These are phyloP conservation scores for Python bivittatus DNA, from an alignment of 2,113 vertebrate genomes.

Conservation along the genomic window DNA sequence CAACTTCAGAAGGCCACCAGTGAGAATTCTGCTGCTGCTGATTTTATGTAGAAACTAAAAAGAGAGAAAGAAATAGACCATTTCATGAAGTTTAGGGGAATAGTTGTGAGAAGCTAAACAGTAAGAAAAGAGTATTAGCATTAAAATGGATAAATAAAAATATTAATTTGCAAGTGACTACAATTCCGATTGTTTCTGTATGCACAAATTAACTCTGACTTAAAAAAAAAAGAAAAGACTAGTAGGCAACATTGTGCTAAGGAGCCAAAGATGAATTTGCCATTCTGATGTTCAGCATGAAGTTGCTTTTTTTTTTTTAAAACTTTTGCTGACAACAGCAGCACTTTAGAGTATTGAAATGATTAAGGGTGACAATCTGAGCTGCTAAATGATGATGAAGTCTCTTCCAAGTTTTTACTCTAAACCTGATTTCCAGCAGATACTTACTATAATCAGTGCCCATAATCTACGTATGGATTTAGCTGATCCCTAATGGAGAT, in stretches of 20 bases:
- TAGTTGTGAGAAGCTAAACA: not conserved
- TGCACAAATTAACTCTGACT: not conserved
- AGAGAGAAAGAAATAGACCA: not conserved
- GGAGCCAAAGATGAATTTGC: not conserved
- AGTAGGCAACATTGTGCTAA: not conserved
- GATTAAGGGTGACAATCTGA: not conserved
- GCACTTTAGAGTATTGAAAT: not conserved
- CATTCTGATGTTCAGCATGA: not conserved
- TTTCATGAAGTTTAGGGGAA: not conserved
- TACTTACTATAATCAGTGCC: not conserved
- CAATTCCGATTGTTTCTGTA: not conserved
- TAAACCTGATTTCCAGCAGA: not conserved
- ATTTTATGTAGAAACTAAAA: not conserved
- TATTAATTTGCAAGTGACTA: not conserved
- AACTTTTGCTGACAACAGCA: not conserved
- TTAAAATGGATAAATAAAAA: not conserved
- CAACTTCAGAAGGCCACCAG: conserved; percentile 11
- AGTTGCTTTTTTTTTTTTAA: not conserved
- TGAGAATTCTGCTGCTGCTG: not conserved
- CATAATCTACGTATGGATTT: not conserved
- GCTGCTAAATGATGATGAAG: not conserved
- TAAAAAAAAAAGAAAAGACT: not conserved
- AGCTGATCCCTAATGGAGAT: not conserved
- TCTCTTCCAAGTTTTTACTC: not conserved
- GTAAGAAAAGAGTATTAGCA: not conserved